A percentile compares a stretch with the other conserved stretches of the same genome.
Evolutionary conservation across 2,113 vertebrate species (phyloP).

Genomic region (Brachyhypopomus occidentalis): DNA sequence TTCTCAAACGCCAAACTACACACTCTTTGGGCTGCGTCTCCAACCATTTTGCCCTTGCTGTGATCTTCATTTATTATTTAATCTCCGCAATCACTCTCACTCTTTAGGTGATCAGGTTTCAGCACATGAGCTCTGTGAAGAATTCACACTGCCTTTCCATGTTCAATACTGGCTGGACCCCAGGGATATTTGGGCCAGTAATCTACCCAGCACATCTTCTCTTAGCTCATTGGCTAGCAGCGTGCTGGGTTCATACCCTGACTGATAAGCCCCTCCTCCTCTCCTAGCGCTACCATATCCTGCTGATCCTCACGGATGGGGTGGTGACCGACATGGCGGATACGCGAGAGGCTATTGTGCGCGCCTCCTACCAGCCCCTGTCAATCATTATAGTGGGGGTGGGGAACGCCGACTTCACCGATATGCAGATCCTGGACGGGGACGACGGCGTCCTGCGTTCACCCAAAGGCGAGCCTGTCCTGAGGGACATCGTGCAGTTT

Average conservation of each 20-base stretch:
- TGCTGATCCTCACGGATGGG: constrained; percentile 93
- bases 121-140: constrained; percentile 40
- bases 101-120: constrained; percentile 51
- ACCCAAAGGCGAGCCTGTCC: constrained; percentile 86
- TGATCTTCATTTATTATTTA: constrained; percentile 62
- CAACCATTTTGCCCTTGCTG: constrained; percentile 36
- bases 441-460: constrained; percentile 87
- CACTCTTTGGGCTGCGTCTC: constrained; percentile 28
- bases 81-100: constrained; percentile 39
- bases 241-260: constrained; percentile 1
- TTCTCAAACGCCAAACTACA: neutral
- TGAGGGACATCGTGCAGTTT: constrained; percentile 92
- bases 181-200: constrained; percentile 32
- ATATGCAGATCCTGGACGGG: constrained; percentile 94
- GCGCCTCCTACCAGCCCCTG: constrained; percentile 90
- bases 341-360: constrained; percentile 91
- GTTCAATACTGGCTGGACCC: constrained; percentile 27
- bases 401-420: constrained; percentile 93
- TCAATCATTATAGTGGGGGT: constrained; percentile 95
- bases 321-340: constrained; percentile 95
- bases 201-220: constrained; percentile 21
- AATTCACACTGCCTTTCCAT: constrained; percentile 29
- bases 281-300: constrained; percentile 88
- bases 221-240: constrained; percentile 31
- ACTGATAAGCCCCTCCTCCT: constrained; percentile 37